Conservation (phyloP, 2,113 vertebrate genomes). For the Miniopterus natalensis region DNA sequence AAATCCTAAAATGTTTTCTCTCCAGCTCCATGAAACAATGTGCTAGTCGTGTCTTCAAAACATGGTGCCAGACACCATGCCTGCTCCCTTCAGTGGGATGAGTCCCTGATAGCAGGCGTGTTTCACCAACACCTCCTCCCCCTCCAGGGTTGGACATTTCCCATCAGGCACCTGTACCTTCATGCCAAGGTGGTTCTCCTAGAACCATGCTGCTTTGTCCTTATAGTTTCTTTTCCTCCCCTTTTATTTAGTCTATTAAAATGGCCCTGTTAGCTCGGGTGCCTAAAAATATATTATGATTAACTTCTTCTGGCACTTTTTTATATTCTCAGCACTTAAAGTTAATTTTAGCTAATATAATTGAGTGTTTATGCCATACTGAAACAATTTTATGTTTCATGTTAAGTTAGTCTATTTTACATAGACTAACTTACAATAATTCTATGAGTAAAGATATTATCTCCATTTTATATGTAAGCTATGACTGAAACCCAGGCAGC, state of each 20-base stretch:
- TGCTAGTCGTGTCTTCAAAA: background rate
- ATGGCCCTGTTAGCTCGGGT: background rate
- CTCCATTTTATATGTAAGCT: background rate
- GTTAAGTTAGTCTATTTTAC: background rate
- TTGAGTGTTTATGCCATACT: background rate
- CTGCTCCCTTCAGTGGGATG: background rate
- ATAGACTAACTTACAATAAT: background rate
- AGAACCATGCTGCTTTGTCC: background rate
- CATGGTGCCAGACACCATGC: too few relatives aligned
- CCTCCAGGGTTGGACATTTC: background rate
- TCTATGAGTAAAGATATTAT: background rate
- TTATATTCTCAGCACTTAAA: background rate
- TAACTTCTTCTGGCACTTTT: background rate
- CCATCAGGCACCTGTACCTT: background rate
- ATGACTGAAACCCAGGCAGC: background rate
- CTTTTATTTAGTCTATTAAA: background rate
- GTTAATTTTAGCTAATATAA: background rate
- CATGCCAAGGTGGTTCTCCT: background rate
- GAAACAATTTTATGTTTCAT: background rate
- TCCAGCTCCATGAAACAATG: background rate
- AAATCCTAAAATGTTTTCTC: background rate
- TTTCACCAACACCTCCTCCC: background rate
- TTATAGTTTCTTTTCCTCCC: background rate
- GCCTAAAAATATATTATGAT: background rate
- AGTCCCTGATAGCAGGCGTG: too few relatives aligned